phyloP scores from a whole-genome alignment of 1,140 invertebrate genomes.

The Hycleus phaleratus region DNA sequence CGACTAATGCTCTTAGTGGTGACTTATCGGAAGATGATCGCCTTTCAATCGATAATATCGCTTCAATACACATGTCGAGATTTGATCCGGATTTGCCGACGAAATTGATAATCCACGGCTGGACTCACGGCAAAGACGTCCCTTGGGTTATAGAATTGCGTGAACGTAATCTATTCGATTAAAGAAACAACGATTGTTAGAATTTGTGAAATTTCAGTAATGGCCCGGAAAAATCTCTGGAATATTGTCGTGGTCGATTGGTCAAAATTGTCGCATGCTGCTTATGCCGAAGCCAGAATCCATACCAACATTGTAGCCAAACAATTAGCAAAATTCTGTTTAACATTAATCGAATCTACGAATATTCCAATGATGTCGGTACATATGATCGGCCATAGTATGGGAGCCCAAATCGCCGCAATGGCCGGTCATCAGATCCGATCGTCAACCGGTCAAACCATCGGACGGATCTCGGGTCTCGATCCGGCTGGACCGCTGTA shows the following conservation, averaged over 20 bases:
- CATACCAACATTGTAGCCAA: conserved; percentile 24
- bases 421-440: conserved; percentile 30
- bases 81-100: conserved; percentile 27
- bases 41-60: conserved; percentile 18
- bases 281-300: conserved; percentile 26
- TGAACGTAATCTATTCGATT: conserved; percentile 17
- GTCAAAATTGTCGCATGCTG: conserved; percentile 22
- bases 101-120: conserved; percentile 33
- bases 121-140: conserved; percentile 27
- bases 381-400: conserved; percentile 37
- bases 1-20: conserved; percentile 8
- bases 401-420: conserved; percentile 40
- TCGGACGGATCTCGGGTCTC: conserved; percentile 35
- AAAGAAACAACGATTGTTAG: too few species aligned
- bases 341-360: neutral
- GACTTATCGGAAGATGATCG: conserved; percentile 17
- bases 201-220: conserved; percentile 15
- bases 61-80: conserved; percentile 18
- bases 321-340: conserved; percentile 18
- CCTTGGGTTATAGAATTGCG: conserved; percentile 33
- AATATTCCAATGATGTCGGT: conserved; percentile 19
- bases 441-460: conserved; percentile 5
- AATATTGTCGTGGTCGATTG: conserved; percentile 34
- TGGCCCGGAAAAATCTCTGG: conserved; percentile 25
- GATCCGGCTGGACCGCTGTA: conserved; percentile 30